A percentile compares a stretch with the other conserved stretches of the same genome.
phyloP scores from a whole-genome alignment of 1,140 invertebrate species.

The Nasonia longicornis region DNA sequence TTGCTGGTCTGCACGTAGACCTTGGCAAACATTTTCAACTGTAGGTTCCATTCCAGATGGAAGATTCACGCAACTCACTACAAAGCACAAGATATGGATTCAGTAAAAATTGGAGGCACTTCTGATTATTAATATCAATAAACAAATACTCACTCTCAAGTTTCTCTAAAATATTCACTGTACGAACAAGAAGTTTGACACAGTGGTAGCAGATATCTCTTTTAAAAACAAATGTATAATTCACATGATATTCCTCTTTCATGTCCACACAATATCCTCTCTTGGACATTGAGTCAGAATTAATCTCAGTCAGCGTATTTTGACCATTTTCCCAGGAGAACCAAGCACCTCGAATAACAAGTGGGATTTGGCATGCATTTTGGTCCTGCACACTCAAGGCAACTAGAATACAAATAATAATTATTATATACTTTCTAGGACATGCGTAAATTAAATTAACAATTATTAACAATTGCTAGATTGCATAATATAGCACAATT shows the following conservation, averaged over 20 bases:
- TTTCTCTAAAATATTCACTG: constrained; percentile 79
- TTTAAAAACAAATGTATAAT: constrained; percentile 88
- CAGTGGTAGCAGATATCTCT: constrained; percentile 84
- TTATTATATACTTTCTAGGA: neutral
- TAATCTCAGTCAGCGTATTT: constrained; percentile 86
- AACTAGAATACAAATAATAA: constrained; percentile 43
- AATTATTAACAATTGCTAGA: neutral
- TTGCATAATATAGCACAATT: constrained; percentile 1
- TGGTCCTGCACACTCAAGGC: constrained; percentile 42
- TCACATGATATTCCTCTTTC: constrained; percentile 79
- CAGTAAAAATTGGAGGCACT: constrained; percentile 28
- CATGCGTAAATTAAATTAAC: neutral
- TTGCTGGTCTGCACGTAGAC: constrained; percentile 82
- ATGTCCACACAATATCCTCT: constrained; percentile 81
- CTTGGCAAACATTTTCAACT: constrained; percentile 81
- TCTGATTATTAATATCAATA: neutral
- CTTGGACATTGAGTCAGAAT: constrained; percentile 80
- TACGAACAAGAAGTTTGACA: constrained; percentile 86
- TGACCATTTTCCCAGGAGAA: constrained; percentile 90
- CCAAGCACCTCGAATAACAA: constrained; percentile 86
- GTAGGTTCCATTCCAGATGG: constrained; percentile 74
- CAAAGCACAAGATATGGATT: constrained; percentile 51
- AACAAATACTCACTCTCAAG: constrained; percentile 21
- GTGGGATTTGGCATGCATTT: constrained; percentile 74
- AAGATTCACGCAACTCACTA: constrained; percentile 82